Evolutionary conservation across 1,140 invertebrate species (phyloP), one percentile per base, ranked within the genome.

Genomic region (Drosophila sproati): DNA sequence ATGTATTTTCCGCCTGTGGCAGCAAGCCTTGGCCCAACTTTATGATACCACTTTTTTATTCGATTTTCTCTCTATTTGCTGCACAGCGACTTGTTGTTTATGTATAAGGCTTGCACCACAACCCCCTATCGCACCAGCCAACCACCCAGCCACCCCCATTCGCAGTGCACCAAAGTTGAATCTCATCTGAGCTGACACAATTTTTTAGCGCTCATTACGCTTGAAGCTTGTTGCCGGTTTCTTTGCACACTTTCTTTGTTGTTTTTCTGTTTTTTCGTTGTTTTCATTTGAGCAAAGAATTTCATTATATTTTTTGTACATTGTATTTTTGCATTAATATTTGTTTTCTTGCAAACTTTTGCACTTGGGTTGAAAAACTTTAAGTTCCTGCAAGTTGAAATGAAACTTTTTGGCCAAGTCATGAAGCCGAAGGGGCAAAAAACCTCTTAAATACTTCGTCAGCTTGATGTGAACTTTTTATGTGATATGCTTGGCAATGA

Each of bases 401-500:
- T 66, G 31, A 57, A 66, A 66, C 3, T 43, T 47, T 47, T 39
- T 62, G 48, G 47, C 5, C 61, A 41, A 57, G 43, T 39, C 32
- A 10, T 1, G 3, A 48, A 52, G 12, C 20, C 20, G 20, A 20
- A 20, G 20, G 20, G 20, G 20, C 20, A 61, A 60, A 39, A 72
- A 72, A 48, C 61, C 78, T 78, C 37, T 81, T 76, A 86, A 86
- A 86, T 63, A 78, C 68, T 86, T 86, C 78, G 72, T 55, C 62
- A 60, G 20, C 45, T 82, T 79, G 69, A 78, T 78, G 87, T 70
- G 43, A 74, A 63, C 66, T 74, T 61, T 52, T 56, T 45, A 47
- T 39, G 32, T 37, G 34, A 28, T 43, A 47, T 12, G 43, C 67
- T 77, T 79, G 78, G 29, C 41, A n/a, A 39, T 62, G 57, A 37